phyloP scores from a whole-genome alignment of 2,113 vertebrate genomes.

The Hucho hucho region DNA sequence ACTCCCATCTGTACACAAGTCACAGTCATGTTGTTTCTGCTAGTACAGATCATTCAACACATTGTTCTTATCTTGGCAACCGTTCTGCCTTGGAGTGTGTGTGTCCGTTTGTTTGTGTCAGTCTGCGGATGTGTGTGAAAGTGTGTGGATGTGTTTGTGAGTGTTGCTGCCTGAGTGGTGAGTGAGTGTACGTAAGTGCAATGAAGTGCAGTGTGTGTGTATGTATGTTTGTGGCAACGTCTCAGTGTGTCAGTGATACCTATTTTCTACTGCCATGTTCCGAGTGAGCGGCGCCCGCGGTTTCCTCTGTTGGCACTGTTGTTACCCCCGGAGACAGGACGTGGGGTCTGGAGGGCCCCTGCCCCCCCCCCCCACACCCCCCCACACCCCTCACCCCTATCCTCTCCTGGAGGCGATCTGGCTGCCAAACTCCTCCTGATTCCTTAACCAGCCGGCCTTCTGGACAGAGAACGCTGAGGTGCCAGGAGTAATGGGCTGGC shows the following conservation, averaged over 20 bases:
- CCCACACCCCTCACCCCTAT: constrained; percentile 28
- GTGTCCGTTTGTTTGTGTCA: constrained; percentile 6
- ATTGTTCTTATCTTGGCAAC: constrained; percentile 67
- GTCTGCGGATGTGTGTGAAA: not conserved
- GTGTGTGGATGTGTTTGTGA: not conserved
- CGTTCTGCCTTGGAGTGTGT: constrained; percentile 26
- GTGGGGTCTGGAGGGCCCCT: constrained; percentile 44
- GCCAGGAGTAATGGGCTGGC: not conserved
- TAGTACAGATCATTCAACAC: constrained; percentile 49
- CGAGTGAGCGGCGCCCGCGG: constrained; percentile 38
- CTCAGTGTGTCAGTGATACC: constrained; percentile 31
- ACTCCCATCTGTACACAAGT: constrained; percentile 11
- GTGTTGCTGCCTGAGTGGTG: not conserved
- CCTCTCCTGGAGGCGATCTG: constrained; percentile 32
- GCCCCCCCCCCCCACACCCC: not conserved
- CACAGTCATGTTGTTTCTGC: constrained; percentile 28
- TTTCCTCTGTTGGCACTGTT: constrained; percentile 53
- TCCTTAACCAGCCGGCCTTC: constrained; percentile 60
- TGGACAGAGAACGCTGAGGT: constrained; percentile 38
- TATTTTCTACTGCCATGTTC: constrained; percentile 37
- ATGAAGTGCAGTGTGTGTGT: constrained; percentile 13
- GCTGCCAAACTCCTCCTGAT: constrained; percentile 60
- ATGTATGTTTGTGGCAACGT: constrained; percentile 44
- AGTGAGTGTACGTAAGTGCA: not conserved
- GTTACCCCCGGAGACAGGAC: constrained; percentile 62